Percentiles rank a stretch among this genome's conserved stretches.
Conservation (phyloP, 2,113 vertebrate genomes). For the Stegastes partitus region DNA sequence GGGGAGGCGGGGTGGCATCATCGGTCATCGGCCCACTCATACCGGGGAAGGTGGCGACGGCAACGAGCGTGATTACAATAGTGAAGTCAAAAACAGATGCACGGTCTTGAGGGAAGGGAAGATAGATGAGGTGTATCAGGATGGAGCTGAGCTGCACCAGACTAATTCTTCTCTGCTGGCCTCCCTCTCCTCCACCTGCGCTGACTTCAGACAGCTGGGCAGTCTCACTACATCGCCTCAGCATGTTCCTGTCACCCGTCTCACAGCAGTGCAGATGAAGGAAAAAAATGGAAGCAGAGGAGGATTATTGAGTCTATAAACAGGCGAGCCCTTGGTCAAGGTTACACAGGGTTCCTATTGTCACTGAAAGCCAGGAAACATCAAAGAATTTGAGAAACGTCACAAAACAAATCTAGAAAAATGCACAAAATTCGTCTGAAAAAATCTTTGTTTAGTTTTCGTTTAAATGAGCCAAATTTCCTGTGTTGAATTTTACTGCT, state of each 20-base stretch:
- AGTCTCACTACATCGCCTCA: not conserved
- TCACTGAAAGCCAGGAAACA: constrained; percentile 36
- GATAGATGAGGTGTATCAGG: constrained; percentile 39
- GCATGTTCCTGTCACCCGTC: constrained; percentile 26
- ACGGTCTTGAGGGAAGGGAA: constrained; percentile 86
- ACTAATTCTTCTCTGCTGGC: constrained; percentile 34
- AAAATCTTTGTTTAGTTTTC: constrained; percentile 24
- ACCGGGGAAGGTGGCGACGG: constrained; percentile 93
- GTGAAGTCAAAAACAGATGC: constrained; percentile 98
- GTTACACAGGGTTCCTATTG: constrained; percentile 51
- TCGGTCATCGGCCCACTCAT: constrained; percentile 92
- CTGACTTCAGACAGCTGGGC: constrained; percentile 46
- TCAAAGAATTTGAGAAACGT: constrained; percentile 22
- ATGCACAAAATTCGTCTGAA: constrained; percentile 1
- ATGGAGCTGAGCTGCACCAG: constrained; percentile 56
- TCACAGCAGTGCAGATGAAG: constrained; percentile 66
- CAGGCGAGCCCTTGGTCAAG: constrained; percentile 73
- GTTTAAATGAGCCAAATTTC: constrained; percentile 17
- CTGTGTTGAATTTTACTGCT: constrained; percentile 16
- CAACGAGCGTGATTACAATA: constrained; percentile 99
- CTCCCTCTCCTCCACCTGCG: constrained; percentile 65
- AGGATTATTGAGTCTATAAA: constrained; percentile 29
- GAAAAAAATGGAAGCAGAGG: constrained; percentile 53
- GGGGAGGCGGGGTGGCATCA: constrained; percentile 87
- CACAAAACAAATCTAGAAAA: not conserved